phyloP scores from a whole-genome alignment of 2,113 vertebrate genomes.

The Pteruthius melanotis region DNA sequence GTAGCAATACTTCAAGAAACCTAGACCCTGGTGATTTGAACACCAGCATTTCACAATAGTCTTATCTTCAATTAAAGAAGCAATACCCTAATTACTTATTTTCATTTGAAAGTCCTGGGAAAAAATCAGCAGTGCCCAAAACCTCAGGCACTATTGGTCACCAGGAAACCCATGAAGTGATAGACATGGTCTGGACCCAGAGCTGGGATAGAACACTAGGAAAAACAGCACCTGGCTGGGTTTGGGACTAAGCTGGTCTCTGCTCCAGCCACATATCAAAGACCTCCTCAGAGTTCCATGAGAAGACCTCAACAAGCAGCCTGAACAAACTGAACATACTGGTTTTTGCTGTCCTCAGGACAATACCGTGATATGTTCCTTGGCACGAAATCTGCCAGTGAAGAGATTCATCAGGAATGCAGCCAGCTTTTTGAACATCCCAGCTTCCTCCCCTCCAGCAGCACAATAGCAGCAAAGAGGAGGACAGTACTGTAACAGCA shows the following conservation, averaged over 20 bases:
- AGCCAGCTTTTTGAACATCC: not conserved
- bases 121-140: not conserved
- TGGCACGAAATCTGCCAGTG: not conserved
- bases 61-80: not conserved
- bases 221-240: not conserved
- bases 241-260: not conserved
- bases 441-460: not conserved
- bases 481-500: slow-evolving; percentile 1
- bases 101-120: not conserved
- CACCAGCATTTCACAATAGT: not conserved
- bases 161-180: not conserved
- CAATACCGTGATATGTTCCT: rapidly evolving
- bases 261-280: not conserved
- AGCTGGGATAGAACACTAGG: not conserved
- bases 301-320: not conserved
- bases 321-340: not conserved
- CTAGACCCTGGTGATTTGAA: not conserved
- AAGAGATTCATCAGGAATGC: not conserved
- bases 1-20: not conserved
- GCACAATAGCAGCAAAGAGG: not conserved
- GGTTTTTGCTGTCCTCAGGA: not conserved
- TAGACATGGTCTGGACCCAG: not conserved
- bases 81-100: not conserved
- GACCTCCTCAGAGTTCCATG: not conserved
- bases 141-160: not conserved